Base-by-base conservation (phyloP, 2,113 vertebrate species). In the Apteryx owenii region DNA sequence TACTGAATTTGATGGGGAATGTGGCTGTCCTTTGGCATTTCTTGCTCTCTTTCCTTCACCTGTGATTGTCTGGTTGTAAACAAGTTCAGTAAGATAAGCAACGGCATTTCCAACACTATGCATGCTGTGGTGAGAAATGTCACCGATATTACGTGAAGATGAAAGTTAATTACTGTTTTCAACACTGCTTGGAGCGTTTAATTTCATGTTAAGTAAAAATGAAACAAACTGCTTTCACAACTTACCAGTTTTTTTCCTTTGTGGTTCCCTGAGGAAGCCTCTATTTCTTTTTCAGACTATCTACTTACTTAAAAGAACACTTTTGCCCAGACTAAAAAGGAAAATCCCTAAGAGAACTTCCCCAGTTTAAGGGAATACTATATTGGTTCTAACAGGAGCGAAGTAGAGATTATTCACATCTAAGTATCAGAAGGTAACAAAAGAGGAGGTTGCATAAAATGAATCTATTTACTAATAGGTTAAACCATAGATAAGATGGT, bases 181-280 rank as follows among this genome's bases (percentile, higher is more conserved):
- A 80, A 51, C 62, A 64, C 36, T 91, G 31, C 58, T 70, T 72
- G 48, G 81, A 94, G 68, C 6, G 5, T 95, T 97, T 92, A 89
- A 94, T 97, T 89, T 91, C 65, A 36, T 78, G 38, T 91, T 96
- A 3, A 2, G 54, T 71, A 77, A 22, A 53, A 82, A 86, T 69
- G 64, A 94, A 93, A 96, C 75, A 95, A 95, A 92, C 44, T 80
- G 40, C 64, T 95, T 96, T 89, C 65, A 83, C 25, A 88, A 31
- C 22, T 78, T 91, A 13, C 6, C 3, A 31, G 10, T 88, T 85
- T 61, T 31, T 92, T 94, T 62, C 42, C 40, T 88, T 64, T 60
- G 53, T 66, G 71, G 71, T 92, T 86, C 25, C 38, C 17, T 68
- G n/a, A 88, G n/a, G 36, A 83, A 92, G 44, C 25, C 16, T 66